Evolutionary conservation across 2,888 invertebrate species (phyloP).

Genomic region (Euplexia lucipara): DNA sequence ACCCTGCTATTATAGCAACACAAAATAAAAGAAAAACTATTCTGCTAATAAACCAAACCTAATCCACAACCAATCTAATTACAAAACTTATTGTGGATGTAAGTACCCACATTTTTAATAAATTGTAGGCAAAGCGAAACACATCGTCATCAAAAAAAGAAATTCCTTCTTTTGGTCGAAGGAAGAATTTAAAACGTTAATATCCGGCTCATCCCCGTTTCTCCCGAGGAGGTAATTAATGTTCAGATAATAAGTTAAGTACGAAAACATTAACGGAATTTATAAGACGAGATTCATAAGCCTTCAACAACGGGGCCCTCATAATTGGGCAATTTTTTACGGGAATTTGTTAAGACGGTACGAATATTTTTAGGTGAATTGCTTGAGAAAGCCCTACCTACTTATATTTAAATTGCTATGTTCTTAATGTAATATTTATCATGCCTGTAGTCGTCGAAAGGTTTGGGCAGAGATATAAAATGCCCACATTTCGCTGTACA

Average conservation of each 20-base stretch:
- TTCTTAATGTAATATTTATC: not conserved
- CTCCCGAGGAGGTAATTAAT: conserved; percentile 68
- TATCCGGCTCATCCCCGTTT: conserved; percentile 61
- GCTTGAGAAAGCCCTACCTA: conserved; percentile 11
- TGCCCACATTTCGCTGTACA: too few species aligned
- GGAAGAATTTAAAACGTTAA: conserved; percentile 60
- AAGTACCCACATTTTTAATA: too few species aligned
- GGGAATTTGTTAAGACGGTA: conserved; percentile 51
- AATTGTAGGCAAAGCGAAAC: too few species aligned
- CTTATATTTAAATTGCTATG: conserved; percentile 18
- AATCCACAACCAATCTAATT: too few species aligned
- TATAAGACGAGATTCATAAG: conserved; percentile 69
- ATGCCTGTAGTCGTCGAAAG: too few species aligned
- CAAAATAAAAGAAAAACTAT: too few species aligned
- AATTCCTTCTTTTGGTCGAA: conserved; percentile 30
- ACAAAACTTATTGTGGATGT: too few species aligned
- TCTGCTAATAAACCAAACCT: too few species aligned
- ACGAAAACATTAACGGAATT: conserved; percentile 71
- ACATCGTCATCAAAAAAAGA: conserved; percentile 18
- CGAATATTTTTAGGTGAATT: conserved; percentile 44
- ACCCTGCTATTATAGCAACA: too few species aligned
- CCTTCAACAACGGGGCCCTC: conserved; percentile 63
- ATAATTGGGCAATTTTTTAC: conserved; percentile 69
- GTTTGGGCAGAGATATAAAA: too few species aligned
- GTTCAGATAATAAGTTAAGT: conserved; percentile 72